Evolutionary conservation across 2,888 invertebrate genomes (phyloP).

Genomic region (Tholera decimalis): DNA sequence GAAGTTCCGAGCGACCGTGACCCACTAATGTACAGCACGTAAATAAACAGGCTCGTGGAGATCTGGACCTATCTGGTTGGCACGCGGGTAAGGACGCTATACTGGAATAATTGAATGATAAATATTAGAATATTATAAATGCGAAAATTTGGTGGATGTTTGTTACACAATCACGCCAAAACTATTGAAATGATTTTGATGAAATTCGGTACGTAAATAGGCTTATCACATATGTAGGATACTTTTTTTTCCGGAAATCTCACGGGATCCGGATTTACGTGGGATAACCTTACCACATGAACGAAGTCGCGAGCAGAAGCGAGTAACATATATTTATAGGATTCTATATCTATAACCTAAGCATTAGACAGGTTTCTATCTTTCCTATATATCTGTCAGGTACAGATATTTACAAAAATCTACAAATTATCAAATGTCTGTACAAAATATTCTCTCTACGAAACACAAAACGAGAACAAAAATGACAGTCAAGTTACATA

Average conservation of each 20-base stretch:
- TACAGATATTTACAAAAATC: background rate
- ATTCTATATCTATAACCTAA: background rate
- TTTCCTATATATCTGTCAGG: background rate
- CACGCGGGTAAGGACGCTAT: conserved; percentile 21
- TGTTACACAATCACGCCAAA: no score
- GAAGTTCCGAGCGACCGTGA: conserved; percentile 67
- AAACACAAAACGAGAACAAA: background rate
- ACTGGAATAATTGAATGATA: no score
- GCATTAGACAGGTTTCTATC: background rate
- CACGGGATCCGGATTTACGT: no score
- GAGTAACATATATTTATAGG: background rate
- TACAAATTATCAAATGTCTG: no score
- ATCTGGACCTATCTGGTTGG: conserved; percentile 26
- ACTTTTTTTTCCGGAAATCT: no score
- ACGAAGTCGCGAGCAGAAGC: no score
- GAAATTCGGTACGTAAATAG: no score
- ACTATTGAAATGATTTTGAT: no score
- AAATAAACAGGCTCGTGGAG: conserved; percentile 64
- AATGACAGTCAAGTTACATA: background rate
- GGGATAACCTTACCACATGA: no score
- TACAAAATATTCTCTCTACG: background rate
- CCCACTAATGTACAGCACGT: conserved; percentile 64
- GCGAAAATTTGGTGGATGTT: no score
- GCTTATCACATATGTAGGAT: no score
- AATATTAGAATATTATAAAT: no score